These are phyloP conservation scores for Cotesia congregata DNA, from an alignment of 2,888 invertebrate genomes.

Conservation along the genomic window DNA sequence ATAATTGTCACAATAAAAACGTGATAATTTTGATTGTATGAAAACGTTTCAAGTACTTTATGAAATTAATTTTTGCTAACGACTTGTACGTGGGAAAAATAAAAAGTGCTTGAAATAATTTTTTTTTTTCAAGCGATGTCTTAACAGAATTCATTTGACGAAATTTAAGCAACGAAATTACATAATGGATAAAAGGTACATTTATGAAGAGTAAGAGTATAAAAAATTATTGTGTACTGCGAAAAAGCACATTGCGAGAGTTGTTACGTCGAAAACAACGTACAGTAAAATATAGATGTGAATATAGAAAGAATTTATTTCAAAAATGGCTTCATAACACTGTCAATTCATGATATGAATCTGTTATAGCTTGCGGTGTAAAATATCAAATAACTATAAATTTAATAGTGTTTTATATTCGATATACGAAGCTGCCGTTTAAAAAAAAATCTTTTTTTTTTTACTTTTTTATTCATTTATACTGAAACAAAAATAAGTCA, in stretches of 20 bases:
- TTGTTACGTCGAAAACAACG: not conserved
- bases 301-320: not conserved
- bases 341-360: conserved; percentile 51
- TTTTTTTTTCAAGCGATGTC: not conserved
- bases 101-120: not conserved
- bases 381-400: conserved; percentile 42
- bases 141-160: not conserved
- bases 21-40: too few relatives aligned
- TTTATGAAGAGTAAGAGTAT: not conserved
- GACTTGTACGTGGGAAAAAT: too few relatives aligned
- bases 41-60: too few relatives aligned
- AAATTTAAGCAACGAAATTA: not conserved
- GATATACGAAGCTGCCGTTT: conserved; percentile 41
- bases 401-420: conserved; percentile 54
- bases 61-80: not conserved
- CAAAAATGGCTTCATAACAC: not conserved
- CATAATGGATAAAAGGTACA: conserved; percentile 5
- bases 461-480: conserved; percentile 3
- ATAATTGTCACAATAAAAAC: too few relatives aligned
- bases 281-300: not conserved
- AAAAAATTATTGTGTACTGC: not conserved
- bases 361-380: conserved; percentile 50
- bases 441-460: conserved; percentile 16
- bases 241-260: conserved; percentile 7
- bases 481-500: not conserved